These are phyloP conservation scores for Caloenas nicobarica DNA, from an alignment of 2,113 vertebrate species.

Conservation along the genomic window DNA sequence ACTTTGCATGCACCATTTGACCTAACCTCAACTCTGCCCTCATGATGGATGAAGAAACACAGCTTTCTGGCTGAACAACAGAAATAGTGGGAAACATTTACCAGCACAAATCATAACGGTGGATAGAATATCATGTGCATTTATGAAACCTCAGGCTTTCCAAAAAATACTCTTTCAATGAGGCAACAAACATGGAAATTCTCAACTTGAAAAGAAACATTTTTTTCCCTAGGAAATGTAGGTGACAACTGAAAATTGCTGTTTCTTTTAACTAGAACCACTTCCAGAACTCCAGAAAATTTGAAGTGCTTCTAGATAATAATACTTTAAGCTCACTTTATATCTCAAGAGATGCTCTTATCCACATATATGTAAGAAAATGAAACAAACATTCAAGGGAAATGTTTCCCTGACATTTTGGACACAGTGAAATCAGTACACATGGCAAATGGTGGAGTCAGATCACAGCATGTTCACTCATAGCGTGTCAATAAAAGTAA, in stretches of 20 bases:
- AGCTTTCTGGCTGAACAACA: constrained; percentile 29
- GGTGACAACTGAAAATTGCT: not conserved
- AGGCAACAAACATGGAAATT: not conserved
- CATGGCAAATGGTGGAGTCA: not conserved
- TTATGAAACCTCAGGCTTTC: not conserved
- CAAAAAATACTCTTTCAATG: not conserved
- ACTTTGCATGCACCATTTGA: constrained; percentile 35
- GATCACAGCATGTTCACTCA: not conserved
- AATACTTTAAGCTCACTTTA: not conserved
- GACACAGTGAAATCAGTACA: not conserved
- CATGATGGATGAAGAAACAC: constrained; percentile 29
- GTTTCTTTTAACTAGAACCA: not conserved
- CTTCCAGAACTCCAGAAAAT: not conserved
- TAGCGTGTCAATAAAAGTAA: not conserved
- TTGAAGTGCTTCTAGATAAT: not conserved
- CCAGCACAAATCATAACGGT: not conserved
- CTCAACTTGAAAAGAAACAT: not conserved
- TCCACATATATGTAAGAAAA: not conserved
- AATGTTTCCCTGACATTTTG: not conserved
- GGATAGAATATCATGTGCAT: not conserved
- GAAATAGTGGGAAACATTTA: not conserved
- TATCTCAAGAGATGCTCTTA: not conserved
- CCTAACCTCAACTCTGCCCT: constrained; percentile 48
- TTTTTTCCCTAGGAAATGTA: not conserved
- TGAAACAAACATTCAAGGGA: not conserved